These are phyloP conservation scores for Ammodytes marinus DNA, from an alignment of 2,113 vertebrate genomes.

Conservation along the genomic window DNA sequence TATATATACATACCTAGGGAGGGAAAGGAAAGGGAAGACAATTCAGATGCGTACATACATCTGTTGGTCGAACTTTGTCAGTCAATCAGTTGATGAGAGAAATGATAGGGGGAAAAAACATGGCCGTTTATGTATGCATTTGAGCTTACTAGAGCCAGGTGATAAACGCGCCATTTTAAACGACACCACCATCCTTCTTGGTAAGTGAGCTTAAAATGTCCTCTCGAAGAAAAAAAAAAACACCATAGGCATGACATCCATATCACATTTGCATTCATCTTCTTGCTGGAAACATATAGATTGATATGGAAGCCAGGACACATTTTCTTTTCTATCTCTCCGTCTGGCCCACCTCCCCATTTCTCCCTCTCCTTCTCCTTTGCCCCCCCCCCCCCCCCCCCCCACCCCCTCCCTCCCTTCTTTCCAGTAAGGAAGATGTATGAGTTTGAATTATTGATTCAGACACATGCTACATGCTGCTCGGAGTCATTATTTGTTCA, in stretches of 20 bases:
- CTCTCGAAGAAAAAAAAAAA: slow-evolving; percentile 23
- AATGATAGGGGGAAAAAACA: slow-evolving; percentile 31
- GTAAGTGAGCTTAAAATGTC: slow-evolving; percentile 66
- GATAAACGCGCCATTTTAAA: slow-evolving; percentile 70
- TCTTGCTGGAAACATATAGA: slow-evolving; percentile 68
- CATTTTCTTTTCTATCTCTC: slow-evolving; percentile 57
- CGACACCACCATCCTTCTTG: slow-evolving; percentile 33
- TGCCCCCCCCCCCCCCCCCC: slow-evolving; percentile 7
- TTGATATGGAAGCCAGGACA: slow-evolving; percentile 71
- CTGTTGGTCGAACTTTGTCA: slow-evolving; percentile 89
- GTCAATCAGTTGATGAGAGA: slow-evolving; percentile 71
- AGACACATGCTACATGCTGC: slow-evolving; percentile 82
- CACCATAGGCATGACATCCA: slow-evolving; percentile 38
- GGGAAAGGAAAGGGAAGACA: slow-evolving; percentile 65
- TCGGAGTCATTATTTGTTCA: slow-evolving; percentile 84
- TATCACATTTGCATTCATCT: slow-evolving; percentile 71
- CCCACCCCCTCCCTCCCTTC: slow-evolving; percentile 14
- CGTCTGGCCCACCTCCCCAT: slow-evolving; percentile 43
- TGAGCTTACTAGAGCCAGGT: slow-evolving; percentile 46
- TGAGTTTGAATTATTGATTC: slow-evolving; percentile 84
- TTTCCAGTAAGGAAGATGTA: slow-evolving; percentile 83
- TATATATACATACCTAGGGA: slow-evolving; percentile 90
- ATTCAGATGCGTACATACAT: slow-evolving; percentile 91
- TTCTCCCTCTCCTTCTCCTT: slow-evolving; percentile 48
- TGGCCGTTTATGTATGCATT: slow-evolving; percentile 46